Evolutionary conservation across 2,888 invertebrate genomes (phyloP).

Genomic region (Drosophila mettleri): DNA sequence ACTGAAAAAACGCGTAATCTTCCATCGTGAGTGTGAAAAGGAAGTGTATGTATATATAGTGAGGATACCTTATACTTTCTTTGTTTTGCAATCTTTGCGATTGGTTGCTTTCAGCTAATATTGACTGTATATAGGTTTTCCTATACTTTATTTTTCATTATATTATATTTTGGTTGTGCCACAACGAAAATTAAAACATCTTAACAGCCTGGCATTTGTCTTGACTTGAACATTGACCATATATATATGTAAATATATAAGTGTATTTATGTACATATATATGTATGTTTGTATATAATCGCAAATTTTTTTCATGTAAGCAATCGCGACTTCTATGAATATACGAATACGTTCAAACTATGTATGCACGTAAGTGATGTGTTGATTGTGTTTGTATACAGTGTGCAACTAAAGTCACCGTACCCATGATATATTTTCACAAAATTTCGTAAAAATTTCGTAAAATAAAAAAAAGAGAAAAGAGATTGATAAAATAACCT

Average conservation of each 20-base stretch:
- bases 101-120: conserved; percentile 11
- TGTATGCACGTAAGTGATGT: neutral
- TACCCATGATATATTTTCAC: too few relatives aligned
- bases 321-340: neutral
- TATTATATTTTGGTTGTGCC: conserved; percentile 27
- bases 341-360: neutral
- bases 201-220: conserved; percentile 19
- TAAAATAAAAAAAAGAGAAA: too few relatives aligned
- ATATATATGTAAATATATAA: neutral
- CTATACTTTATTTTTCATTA: conserved; percentile 4
- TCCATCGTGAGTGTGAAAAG: conserved; percentile 13
- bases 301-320: conserved; percentile 21
- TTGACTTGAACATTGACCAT: conserved; percentile 41
- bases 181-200: conserved; percentile 1
- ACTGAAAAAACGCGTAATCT: conserved; percentile 4
- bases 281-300: neutral
- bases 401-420: too few relatives aligned
- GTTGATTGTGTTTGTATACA: too few relatives aligned
- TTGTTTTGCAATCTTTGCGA: too few relatives aligned
- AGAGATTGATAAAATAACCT: too few relatives aligned
- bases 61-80: conserved; percentile 13
- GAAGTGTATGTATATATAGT: neutral
- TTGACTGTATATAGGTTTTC: conserved; percentile 15
- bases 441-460: too few relatives aligned
- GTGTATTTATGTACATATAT: conserved; percentile 3